Conservation (phyloP, 2,113 vertebrate species). For the Notarius lentiginosus region DNA sequence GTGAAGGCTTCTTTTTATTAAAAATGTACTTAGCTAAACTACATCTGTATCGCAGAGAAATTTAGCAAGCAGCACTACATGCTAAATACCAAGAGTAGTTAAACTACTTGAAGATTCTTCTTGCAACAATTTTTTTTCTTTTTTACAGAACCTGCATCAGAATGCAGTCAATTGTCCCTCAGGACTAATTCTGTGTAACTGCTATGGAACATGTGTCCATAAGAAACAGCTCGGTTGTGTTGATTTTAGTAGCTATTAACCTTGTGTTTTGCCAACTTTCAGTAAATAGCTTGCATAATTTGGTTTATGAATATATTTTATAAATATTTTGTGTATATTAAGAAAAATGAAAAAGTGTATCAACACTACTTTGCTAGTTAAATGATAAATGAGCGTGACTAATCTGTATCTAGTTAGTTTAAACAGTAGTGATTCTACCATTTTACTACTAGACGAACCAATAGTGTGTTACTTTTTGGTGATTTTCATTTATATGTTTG, state of each 20-base stretch:
- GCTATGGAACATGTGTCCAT: not conserved
- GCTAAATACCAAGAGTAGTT: not conserved
- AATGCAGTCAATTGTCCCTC: not conserved
- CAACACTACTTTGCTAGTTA: not conserved
- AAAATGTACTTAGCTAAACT: not conserved
- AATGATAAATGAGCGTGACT: not conserved
- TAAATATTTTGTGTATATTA: not conserved
- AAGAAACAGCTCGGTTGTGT: too few species aligned
- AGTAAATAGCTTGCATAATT: not conserved
- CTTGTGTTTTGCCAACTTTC: not conserved
- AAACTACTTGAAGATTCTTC: not conserved
- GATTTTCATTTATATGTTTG: not conserved
- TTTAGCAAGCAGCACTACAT: not conserved
- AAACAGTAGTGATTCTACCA: too few species aligned
- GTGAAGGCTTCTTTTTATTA: not conserved
- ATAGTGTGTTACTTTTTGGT: too few species aligned
- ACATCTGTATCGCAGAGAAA: not conserved
- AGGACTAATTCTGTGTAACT: not conserved
- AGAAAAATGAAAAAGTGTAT: not conserved
- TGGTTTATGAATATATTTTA: not conserved
- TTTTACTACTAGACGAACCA: too few species aligned
- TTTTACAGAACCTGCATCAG: not conserved
- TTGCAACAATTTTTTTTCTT: not conserved
- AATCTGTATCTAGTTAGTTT: too few species aligned
- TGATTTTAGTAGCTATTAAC: not conserved